Base-by-base conservation (phyloP, 2,888 invertebrate species). In the Temnothorax ravouxi region DNA sequence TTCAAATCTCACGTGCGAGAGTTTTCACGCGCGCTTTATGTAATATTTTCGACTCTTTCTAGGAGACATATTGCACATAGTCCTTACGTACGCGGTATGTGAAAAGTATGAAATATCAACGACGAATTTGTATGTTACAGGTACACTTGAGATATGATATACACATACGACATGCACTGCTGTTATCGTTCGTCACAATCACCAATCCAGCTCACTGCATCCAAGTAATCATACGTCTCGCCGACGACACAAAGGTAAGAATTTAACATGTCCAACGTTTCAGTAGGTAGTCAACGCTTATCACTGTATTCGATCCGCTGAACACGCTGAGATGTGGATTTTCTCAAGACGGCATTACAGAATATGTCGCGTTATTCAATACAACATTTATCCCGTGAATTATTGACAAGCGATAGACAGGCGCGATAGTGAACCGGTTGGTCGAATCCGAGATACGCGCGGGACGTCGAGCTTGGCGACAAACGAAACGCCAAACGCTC, bases 131-230 rank as follows among this genome's bases (percentile, higher is more conserved):
- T 41, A 54, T 2, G 38, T 29, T 29, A 29, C 29, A 38, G 11
- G 29, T 38, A 25, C 71, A 80, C 59, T 59, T 41, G 11, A 47
- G 29, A 54, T 52, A 54, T 8, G 64, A 38, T 34, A 34, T 38
- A 44, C 69, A 79, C 69, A 69, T 47, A 69, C 47, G 44, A 77
- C 79, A 47, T 21, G 21, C 83, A 77, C 61, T 62, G 25, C 34
- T 54, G n/a, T 69, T 67, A 50, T 76, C 66, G 64, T 66, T 59
- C 54, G 75, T 56, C 79, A 79, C 79, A 56, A 80, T 80, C 79
- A 80, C 77, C 69, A 82, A 82, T 85, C 72, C 87, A 86, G 79
- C 79, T 61, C 88, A 89, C 87, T 64, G 87, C 76, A 88, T 88
- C 88, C 88, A 84, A 81, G 41, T 44, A 54, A n/a, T 61, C 44